A percentile compares a stretch with the other conserved stretches of the same genome.
Conservation (phyloP, 2,113 vertebrate species). For the Triplophysa siluroides region DNA sequence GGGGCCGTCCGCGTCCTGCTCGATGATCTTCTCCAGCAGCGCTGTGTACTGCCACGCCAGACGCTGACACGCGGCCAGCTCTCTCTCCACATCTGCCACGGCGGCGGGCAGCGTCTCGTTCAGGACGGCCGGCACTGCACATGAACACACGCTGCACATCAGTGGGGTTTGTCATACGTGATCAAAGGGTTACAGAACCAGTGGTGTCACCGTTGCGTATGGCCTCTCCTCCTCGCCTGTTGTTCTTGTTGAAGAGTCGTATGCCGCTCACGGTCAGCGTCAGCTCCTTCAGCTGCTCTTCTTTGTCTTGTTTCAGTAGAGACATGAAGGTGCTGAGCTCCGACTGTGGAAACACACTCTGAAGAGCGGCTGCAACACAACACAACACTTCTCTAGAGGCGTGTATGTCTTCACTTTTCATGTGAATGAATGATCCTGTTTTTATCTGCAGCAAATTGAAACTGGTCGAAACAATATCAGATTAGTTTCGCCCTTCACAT, state of each 20-base stretch:
- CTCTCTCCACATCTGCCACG: slow-evolving; percentile 62
- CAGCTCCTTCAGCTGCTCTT: slow-evolving; percentile 82
- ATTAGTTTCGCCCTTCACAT: too few relatives aligned
- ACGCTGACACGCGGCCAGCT: slow-evolving; percentile 67
- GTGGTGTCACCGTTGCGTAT: slow-evolving; percentile 74
- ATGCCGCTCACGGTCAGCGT: slow-evolving; percentile 86
- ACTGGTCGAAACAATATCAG: too few relatives aligned
- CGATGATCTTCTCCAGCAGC: slow-evolving; percentile 75
- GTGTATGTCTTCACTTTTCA: too few relatives aligned
- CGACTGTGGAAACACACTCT: slow-evolving; percentile 85
- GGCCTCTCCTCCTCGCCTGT: slow-evolving; percentile 73
- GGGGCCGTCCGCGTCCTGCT: not conserved
- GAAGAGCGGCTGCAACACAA: slow-evolving; percentile 82
- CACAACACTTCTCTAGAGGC: not conserved
- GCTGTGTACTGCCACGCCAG: slow-evolving; percentile 79
- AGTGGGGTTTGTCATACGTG: not conserved
- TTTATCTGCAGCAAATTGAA: too few relatives aligned
- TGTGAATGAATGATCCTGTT: too few relatives aligned
- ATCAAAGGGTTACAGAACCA: too few relatives aligned
- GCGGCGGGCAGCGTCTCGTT: slow-evolving; percentile 72
- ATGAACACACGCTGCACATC: not conserved
- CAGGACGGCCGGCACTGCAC: slow-evolving; percentile 80
- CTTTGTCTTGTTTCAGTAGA: slow-evolving; percentile 83
- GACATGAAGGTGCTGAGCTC: slow-evolving; percentile 82
- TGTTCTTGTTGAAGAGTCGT: slow-evolving; percentile 85